phyloP scores from a whole-genome alignment of 2,113 vertebrate species.

The Parus major region DNA sequence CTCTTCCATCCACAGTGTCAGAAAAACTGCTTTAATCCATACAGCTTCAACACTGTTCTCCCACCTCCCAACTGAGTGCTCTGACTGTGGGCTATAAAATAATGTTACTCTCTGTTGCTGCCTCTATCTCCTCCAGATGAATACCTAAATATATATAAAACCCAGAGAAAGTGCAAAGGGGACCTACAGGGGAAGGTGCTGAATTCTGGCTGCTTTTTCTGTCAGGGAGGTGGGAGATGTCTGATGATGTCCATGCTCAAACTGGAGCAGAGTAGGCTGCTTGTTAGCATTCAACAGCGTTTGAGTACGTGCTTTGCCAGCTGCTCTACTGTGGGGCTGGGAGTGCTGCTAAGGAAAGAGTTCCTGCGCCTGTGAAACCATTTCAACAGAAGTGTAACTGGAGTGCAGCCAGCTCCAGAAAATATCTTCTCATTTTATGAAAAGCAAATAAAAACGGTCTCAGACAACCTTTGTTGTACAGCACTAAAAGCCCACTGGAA shows the following conservation, averaged over 20 bases:
- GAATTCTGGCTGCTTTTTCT: neutral
- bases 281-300: neutral
- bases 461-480: neutral
- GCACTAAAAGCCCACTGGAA: neutral
- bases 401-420: neutral
- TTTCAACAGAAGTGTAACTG: neutral
- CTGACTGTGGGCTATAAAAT: neutral
- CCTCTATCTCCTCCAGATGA: neutral
- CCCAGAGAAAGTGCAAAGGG: neutral
- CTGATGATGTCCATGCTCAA: neutral
- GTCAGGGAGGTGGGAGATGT: neutral
- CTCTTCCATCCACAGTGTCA: neutral
- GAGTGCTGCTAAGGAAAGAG: neutral
- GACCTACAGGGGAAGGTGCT: neutral
- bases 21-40: slow-evolving; percentile 25
- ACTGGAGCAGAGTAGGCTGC: neutral
- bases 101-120: neutral
- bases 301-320: neutral
- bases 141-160: neutral
- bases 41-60: neutral
- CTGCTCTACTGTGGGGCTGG: neutral
- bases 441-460: neutral
- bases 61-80: neutral
- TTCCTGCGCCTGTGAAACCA: neutral
- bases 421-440: neutral